phyloP scores from a whole-genome alignment of 2,888 invertebrate genomes.

The Pollenia labialis region DNA sequence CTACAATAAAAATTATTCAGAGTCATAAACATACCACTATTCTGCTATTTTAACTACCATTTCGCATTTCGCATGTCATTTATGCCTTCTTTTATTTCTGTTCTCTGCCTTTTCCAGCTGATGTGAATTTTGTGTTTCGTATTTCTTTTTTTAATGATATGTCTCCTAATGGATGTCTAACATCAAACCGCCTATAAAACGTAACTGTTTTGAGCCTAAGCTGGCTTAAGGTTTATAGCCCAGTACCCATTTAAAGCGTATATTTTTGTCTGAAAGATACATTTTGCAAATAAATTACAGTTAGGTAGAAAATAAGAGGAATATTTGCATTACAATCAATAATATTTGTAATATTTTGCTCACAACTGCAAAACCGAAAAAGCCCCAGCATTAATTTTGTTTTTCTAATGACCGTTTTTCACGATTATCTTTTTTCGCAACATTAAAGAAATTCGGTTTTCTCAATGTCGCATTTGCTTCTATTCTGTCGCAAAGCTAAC shows the following conservation, averaged over 20 bases:
- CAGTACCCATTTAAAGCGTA: neutral
- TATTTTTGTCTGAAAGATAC: neutral
- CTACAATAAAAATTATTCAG: slow-evolving; percentile 26
- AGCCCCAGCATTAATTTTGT: neutral
- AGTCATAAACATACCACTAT: slow-evolving; percentile 24
- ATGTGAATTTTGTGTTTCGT: slow-evolving; percentile 18
- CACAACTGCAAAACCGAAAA: neutral
- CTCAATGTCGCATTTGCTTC: no score
- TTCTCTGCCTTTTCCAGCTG: slow-evolving; percentile 36
- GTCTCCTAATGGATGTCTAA: slow-evolving; percentile 60
- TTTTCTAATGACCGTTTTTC: no score
- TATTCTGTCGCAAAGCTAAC: no score
- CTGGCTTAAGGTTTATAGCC: slow-evolving; percentile 55
- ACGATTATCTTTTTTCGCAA: no score
- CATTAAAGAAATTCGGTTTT: no score
- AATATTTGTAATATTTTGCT: neutral
- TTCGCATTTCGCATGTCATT: slow-evolving; percentile 37
- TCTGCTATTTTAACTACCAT: neutral
- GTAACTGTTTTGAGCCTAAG: slow-evolving; percentile 67
- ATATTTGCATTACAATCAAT: neutral
- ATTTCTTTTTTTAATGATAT: slow-evolving; percentile 29
- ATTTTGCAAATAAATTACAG: neutral
- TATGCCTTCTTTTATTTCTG: slow-evolving; percentile 15
- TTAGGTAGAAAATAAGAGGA: neutral
- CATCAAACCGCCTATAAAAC: slow-evolving; percentile 67